Base-by-base conservation (phyloP, 2,888 invertebrate species). In the Congeria kusceri region DNA sequence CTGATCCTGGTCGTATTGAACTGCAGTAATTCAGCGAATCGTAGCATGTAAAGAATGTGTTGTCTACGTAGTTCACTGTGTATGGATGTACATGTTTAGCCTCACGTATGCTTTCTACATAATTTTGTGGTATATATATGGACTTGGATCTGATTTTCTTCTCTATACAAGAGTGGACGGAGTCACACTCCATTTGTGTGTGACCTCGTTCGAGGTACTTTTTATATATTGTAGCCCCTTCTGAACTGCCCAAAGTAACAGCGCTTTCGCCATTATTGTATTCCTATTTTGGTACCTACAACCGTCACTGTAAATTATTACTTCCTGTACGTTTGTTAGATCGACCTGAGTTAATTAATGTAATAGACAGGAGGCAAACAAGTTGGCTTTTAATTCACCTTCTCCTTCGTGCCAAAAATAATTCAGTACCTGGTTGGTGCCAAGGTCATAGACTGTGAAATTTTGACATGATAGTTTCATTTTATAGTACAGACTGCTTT, bases 401-500 rank as follows among this genome's bases (percentile, higher is more conserved):
- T 76, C 76, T 23, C 63, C 77, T 44, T 77, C 77, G 28, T 77
- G 67, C 77, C 77, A 77, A 28, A 77, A 73, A 25, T 67, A 77
- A 57, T 64, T 63, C 5, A 9, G 28, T 23, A 62, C 72, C 27
- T 66, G 1, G 11, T 9, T 39, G 5, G 39, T 7, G n/a, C n/a
- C n/a, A n/a, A n/a, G n/a, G n/a, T n/a, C n/a, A n/a, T n/a, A n/a
- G n/a, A n/a, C n/a, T n/a, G n/a, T n/a, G n/a, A n/a, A n/a, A n/a
- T n/a, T n/a, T n/a, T n/a, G n/a, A n/a, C n/a, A n/a, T n/a, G n/a
- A n/a, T n/a, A n/a, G n/a, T n/a, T n/a, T n/a, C n/a, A n/a, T n/a
- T n/a, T n/a, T n/a, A n/a, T n/a, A n/a, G n/a, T n/a, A n/a, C n/a
- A n/a, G n/a, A n/a, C n/a, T n/a, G n/a, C n/a, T n/a, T n/a, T n/a